Evolutionary conservation across 2,113 vertebrate genomes (phyloP).

Genomic region (Pristiophorus japonicus): DNA sequence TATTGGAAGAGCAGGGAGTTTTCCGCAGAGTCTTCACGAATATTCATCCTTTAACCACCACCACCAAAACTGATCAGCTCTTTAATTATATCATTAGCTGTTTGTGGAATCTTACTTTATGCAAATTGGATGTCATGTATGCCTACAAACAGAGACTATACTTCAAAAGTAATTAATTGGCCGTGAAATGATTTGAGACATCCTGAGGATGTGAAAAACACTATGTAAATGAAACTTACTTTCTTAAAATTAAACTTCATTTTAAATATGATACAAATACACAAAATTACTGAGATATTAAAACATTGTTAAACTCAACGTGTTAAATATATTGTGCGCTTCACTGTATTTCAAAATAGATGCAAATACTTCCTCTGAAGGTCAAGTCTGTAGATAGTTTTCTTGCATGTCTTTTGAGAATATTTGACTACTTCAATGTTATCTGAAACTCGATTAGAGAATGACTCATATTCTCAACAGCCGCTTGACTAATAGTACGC

Average conservation of each 20-base stretch:
- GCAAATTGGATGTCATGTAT: neutral
- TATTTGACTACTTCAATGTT: neutral
- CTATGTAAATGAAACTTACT: neutral
- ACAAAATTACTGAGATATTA: neutral
- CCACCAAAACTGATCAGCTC: neutral
- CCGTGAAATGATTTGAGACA: neutral
- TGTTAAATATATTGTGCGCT: neutral
- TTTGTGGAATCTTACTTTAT: neutral
- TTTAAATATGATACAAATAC: neutral
- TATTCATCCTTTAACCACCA: neutral
- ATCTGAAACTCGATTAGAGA: slow-evolving; percentile 25
- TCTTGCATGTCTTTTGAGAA: neutral
- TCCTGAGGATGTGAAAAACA: neutral
- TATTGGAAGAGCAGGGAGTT: neutral
- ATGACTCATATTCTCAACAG: slow-evolving; percentile 25
- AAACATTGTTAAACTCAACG: neutral
- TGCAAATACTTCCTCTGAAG: neutral
- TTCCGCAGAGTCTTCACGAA: too few species aligned
- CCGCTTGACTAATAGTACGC: neutral
- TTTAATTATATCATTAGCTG: neutral
- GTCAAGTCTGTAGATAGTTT: neutral
- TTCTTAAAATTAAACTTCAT: neutral
- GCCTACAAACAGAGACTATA: neutral
- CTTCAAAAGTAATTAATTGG: neutral
- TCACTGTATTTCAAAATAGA: slow-evolving; percentile 6